Percentiles rank a stretch among this genome's conserved stretches.
Evolutionary conservation across 2,888 invertebrate species (phyloP).

Genomic region (Campoplex nolae): DNA sequence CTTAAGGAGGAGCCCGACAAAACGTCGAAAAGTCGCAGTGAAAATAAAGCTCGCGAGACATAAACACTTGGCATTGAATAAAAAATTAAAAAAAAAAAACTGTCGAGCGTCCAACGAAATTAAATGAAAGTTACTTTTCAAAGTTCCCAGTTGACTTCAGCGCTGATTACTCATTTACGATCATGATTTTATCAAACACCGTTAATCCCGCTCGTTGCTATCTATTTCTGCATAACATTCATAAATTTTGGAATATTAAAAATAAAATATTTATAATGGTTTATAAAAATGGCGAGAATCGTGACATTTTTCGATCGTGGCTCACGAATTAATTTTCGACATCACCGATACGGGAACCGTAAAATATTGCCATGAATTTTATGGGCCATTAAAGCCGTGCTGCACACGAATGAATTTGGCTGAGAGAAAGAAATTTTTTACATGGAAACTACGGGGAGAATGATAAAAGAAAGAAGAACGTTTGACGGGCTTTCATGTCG

Average conservation of each 20-base stretch:
- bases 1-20: constrained; percentile 16
- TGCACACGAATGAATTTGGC: background rate
- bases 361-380: background rate
- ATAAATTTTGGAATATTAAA: no score
- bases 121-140: background rate
- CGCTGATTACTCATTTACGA: background rate
- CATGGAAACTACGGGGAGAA: background rate
- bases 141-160: background rate
- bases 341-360: background rate
- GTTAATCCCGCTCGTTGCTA: no score
- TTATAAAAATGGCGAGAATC: background rate
- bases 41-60: constrained; percentile 27
- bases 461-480: background rate
- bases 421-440: background rate
- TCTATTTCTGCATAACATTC: no score
- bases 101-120: background rate
- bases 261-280: background rate
- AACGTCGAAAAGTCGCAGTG: constrained; percentile 22
- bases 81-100: background rate
- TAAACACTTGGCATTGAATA: constrained; percentile 24
- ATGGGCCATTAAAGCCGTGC: background rate
- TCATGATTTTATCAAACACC: background rate
- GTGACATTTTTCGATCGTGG: background rate
- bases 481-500: constrained; percentile 31
- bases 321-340: background rate